Percentiles rank a stretch among this genome's conserved stretches.
Evolutionary conservation across 2,797 vertebrate genomes (phyloP).

Genomic region (Pseudopleuronectes americanus): DNA sequence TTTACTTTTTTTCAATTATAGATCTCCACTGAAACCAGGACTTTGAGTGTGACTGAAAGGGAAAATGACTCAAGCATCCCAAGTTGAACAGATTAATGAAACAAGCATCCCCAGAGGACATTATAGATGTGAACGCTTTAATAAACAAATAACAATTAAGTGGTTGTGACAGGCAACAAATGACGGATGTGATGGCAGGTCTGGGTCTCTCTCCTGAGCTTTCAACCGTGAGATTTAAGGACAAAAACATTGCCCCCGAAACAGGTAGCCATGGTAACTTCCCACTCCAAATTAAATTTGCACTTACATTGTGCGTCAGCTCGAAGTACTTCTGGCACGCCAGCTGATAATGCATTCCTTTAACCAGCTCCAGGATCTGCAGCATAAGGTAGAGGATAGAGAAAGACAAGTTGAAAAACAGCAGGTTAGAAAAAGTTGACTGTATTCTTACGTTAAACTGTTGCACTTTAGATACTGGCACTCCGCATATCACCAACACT

Average conservation of each 20-base stretch:
- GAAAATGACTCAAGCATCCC: constrained; percentile 56
- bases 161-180: constrained; percentile 68
- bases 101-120: constrained; percentile 59
- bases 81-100: constrained; percentile 67
- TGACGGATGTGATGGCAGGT: constrained; percentile 68
- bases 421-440: not conserved
- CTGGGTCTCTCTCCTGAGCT: constrained; percentile 36
- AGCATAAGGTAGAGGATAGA: constrained; percentile 19
- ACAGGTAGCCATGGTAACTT: constrained; percentile 44
- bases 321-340: constrained; percentile 99
- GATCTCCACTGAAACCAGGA: constrained; percentile 32
- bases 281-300: constrained; percentile 56
- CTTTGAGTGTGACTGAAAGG: constrained; percentile 60
- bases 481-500: not conserved
- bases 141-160: constrained; percentile 76
- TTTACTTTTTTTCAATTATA: not conserved
- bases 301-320: constrained; percentile 94
- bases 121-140: constrained; percentile 65
- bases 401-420: constrained; percentile 3
- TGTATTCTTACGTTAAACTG: not conserved
- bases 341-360: constrained; percentile 97
- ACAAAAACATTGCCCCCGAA: constrained; percentile 44
- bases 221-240: constrained; percentile 47
- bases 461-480: not conserved
- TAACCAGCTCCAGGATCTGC: constrained; percentile 96